Conservation (phyloP, 2,888 invertebrate genomes). For the Clivina fossor region DNA sequence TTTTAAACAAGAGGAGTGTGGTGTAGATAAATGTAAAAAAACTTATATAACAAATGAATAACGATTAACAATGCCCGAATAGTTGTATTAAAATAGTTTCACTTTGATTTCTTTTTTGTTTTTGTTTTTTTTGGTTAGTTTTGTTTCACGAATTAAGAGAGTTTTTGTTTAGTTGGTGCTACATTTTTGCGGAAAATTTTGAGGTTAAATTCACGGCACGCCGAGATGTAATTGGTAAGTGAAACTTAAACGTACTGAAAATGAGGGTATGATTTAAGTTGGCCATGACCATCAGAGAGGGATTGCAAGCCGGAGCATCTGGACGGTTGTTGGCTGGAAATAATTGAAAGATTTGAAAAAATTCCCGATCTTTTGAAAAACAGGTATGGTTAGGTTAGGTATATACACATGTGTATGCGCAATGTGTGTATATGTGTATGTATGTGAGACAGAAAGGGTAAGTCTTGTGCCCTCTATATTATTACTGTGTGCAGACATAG, state of each 20-base stretch:
- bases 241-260: conserved; percentile 16
- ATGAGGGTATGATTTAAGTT: not conserved
- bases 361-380: conserved; percentile 19
- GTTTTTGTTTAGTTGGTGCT: not conserved
- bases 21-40: too few species aligned
- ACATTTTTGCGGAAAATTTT: conserved; percentile 22
- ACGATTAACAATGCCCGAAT: conserved; percentile 9
- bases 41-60: too few species aligned
- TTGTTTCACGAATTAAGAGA: not conserved
- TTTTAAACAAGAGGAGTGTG: too few species aligned
- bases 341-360: conserved; percentile 28
- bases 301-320: not conserved
- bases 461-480: too few species aligned
- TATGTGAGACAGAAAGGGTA: too few species aligned
- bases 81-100: conserved; percentile 1
- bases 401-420: too few species aligned
- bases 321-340: conserved; percentile 6
- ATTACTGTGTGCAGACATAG: too few species aligned
- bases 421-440: too few species aligned
- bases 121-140: too few species aligned
- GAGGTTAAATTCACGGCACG: not conserved
- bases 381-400: conserved; percentile 23
- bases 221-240: conserved; percentile 9
- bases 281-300: not conserved
- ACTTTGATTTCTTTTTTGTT: not conserved